A percentile compares a stretch with the other conserved stretches of the same genome.
Evolutionary conservation across 2,797 vertebrate species (phyloP).

Genomic region (Oreonectes daqikongensis): DNA sequence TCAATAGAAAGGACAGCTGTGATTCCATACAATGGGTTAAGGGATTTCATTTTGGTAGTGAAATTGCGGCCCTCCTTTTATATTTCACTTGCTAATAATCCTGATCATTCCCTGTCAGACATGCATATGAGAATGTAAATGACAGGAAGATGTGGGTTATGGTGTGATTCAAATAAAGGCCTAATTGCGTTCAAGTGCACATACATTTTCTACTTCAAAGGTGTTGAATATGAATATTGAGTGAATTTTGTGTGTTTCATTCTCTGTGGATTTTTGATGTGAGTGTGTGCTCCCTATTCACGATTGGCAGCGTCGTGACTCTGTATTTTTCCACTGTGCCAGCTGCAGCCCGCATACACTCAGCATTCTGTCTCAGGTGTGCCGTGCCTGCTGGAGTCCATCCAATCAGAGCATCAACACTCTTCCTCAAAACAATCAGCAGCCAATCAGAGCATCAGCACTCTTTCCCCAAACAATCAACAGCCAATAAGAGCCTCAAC

Average conservation of each 20-base stretch:
- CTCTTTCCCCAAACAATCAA: conserved; percentile 8
- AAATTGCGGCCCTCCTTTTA: neutral
- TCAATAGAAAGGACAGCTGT: neutral
- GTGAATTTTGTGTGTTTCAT: conserved; percentile 19
- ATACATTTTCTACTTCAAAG: conserved; percentile 32
- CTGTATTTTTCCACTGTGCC: conserved; percentile 60
- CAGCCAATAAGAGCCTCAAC: conserved; percentile 40
- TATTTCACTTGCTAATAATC: conserved; percentile 19
- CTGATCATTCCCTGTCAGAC: conserved; percentile 28
- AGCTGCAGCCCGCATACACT: conserved; percentile 39
- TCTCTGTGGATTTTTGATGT: neutral
- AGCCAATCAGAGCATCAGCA: conserved; percentile 32
- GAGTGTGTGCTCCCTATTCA: conserved; percentile 21
- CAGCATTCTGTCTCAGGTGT: conserved; percentile 49
- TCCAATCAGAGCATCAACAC: conserved; percentile 40
- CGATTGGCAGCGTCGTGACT: conserved; percentile 30
- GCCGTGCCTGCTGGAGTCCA: conserved; percentile 15
- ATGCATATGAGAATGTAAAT: conserved; percentile 25
- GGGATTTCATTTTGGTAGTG: neutral
- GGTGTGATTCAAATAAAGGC: conserved; percentile 17
- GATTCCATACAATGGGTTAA: neutral
- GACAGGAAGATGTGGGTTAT: conserved; percentile 6
- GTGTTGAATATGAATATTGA: conserved; percentile 20
- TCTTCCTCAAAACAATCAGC: conserved; percentile 4
- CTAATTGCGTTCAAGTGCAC: conserved; percentile 19